phyloP scores from a whole-genome alignment of 2,888 invertebrate genomes.

The Tinea semifulvella region DNA sequence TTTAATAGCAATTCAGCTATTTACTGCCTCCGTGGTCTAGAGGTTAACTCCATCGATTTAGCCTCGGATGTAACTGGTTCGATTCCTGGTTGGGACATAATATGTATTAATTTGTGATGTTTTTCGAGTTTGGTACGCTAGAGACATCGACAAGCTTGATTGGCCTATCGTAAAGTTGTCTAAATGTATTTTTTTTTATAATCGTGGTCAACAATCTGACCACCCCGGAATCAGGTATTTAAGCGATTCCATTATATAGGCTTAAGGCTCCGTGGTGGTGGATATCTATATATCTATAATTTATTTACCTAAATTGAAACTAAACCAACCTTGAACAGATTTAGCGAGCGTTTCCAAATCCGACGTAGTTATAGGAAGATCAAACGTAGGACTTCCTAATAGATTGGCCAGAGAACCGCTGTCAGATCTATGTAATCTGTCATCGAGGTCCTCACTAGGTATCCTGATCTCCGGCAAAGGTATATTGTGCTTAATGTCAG shows the following conservation, averaged over 20 bases:
- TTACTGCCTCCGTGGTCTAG: too few species aligned
- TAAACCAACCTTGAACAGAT: conserved; percentile 43
- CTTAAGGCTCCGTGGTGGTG: too few species aligned
- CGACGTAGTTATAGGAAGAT: conserved; percentile 46
- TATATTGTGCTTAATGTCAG: conserved; percentile 19
- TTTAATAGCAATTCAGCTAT: too few species aligned
- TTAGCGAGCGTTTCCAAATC: conserved; percentile 52
- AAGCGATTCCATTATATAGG: neutral
- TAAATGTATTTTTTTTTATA: neutral
- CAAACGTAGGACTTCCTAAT: conserved; percentile 47
- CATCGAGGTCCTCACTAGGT: conserved; percentile 25
- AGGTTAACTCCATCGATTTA: too few species aligned
- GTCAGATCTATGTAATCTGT: conserved; percentile 6
- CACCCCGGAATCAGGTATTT: neutral
- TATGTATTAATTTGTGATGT: too few species aligned
- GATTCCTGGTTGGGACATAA: too few species aligned
- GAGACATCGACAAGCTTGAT: too few species aligned
- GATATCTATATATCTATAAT: too few species aligned
- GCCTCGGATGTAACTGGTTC: too few species aligned
- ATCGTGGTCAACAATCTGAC: too few species aligned
- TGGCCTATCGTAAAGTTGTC: too few species aligned
- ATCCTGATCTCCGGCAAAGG: conserved; percentile 27
- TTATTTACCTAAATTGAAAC: neutral
- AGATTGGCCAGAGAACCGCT: conserved; percentile 19
- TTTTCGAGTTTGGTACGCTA: too few species aligned